These are phyloP conservation scores for Steinernema khuongi DNA, from an alignment of 1,140 invertebrate species.

Conservation along the genomic window DNA sequence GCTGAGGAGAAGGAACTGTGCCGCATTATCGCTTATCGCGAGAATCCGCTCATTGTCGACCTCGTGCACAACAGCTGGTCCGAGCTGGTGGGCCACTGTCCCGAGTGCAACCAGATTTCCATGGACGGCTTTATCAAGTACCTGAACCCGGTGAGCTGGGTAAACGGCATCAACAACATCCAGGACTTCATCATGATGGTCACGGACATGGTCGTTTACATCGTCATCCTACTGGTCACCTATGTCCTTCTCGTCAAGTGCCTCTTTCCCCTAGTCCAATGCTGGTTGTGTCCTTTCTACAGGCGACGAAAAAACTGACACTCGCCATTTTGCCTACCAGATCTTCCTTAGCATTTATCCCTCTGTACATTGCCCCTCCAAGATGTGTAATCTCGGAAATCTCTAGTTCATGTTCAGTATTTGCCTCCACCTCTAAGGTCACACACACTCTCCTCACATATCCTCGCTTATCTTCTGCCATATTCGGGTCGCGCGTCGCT, in stretches of 20 bases:
- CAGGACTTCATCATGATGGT: conserved; percentile 25
- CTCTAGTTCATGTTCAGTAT: conserved; percentile 9
- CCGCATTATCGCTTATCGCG: conserved; percentile 27
- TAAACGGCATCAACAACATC: conserved; percentile 24
- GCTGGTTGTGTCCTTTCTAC: conserved; percentile 19
- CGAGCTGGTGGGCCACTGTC: conserved; percentile 28
- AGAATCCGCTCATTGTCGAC: conserved; percentile 34
- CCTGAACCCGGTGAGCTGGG: conserved; percentile 31
- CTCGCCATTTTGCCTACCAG: not conserved
- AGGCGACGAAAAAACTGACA: not conserved
- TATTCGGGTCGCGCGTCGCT: conserved; percentile 11
- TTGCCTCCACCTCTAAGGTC: not conserved
- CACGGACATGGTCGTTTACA: conserved; percentile 21
- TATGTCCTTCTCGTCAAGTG: conserved; percentile 22
- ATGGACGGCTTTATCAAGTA: conserved; percentile 29
- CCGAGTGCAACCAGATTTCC: conserved; percentile 29
- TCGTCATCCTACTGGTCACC: not conserved
- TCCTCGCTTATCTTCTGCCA: not conserved
- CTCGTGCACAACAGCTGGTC: conserved; percentile 28
- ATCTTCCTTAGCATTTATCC: not conserved
- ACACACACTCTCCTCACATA: conserved; percentile 6
- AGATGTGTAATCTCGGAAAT: conserved; percentile 7
- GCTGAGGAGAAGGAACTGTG: conserved; percentile 23
- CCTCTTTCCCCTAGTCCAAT: conserved; percentile 13
- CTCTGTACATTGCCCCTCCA: not conserved